A percentile compares a stretch with the other conserved stretches of the same genome.
Conservation (phyloP, 2,888 invertebrate genomes). For the Napeogenes inachia region DNA sequence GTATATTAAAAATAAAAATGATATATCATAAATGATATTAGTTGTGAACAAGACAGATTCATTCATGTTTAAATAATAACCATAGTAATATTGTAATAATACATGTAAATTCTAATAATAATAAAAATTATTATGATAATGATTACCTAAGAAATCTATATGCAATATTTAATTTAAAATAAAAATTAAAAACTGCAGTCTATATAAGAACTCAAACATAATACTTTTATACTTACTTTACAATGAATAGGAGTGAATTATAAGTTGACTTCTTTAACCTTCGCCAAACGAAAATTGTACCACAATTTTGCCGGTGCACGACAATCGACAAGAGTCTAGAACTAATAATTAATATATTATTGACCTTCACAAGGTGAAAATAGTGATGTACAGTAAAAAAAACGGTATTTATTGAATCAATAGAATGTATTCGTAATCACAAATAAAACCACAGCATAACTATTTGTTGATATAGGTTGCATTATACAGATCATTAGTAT, state of each 20-base stretch:
- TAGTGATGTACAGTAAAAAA: constrained; percentile 37
- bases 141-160: constrained; percentile 12
- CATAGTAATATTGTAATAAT: too few relatives aligned
- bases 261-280: constrained; percentile 30
- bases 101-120: not conserved
- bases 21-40: too few relatives aligned
- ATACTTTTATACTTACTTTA: constrained; percentile 9
- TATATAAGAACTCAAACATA: constrained; percentile 6
- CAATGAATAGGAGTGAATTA: constrained; percentile 13
- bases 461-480: too few relatives aligned
- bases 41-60: too few relatives aligned
- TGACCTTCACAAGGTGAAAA: constrained; percentile 74
- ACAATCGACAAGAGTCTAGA: not conserved
- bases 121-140: not conserved
- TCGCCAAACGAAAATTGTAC: constrained; percentile 19
- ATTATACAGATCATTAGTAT: too few relatives aligned
- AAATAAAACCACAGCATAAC: not conserved
- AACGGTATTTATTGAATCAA: not conserved
- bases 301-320: constrained; percentile 24
- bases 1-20: too few relatives aligned
- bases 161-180: not conserved
- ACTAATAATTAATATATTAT: constrained; percentile 31
- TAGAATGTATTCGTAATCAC: not conserved
- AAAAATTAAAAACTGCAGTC: not conserved
- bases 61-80: too few relatives aligned